phyloP scores from a whole-genome alignment of 2,888 invertebrate genomes.

The Notodonta dromedarius region DNA sequence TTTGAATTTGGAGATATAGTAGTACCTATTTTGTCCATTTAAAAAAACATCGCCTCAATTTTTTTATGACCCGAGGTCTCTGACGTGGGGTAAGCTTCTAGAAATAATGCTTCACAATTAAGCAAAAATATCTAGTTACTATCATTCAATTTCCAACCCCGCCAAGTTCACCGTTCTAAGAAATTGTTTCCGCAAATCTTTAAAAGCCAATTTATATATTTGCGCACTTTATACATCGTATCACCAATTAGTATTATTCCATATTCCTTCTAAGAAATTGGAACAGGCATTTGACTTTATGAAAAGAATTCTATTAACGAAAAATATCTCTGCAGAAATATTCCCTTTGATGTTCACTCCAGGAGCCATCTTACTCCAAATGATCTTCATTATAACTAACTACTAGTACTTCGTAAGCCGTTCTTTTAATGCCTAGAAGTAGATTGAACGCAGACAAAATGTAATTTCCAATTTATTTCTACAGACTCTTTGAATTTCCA shows the following conservation, averaged over 20 bases:
- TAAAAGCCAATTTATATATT: no score
- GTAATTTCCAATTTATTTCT: slow-evolving; percentile 27
- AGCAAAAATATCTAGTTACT: no score
- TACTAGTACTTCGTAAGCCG: slow-evolving; percentile 1
- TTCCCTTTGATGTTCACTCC: slow-evolving; percentile 1
- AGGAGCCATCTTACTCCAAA: not conserved
- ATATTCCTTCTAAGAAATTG: not conserved
- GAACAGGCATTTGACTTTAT: not conserved
- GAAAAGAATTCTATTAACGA: not conserved
- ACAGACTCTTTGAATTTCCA: slow-evolving; percentile 2
- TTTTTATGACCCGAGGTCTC: no score
- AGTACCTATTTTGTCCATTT: no score
- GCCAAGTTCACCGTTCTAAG: no score
- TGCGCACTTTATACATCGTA: no score
- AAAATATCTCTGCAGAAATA: not conserved
- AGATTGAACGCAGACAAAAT: slow-evolving; percentile 27
- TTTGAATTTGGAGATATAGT: no score
- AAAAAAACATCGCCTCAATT: no score
- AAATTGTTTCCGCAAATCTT: no score
- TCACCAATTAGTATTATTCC: slow-evolving; percentile 6
- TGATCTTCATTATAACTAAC: slow-evolving; percentile 5
- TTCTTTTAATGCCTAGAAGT: slow-evolving; percentile 11
- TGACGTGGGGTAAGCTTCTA: no score
- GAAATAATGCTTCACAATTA: no score
- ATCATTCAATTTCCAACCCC: no score